Evolutionary conservation across 2,888 invertebrate genomes (phyloP).

Genomic region (Drosophila parthenogenetica): DNA sequence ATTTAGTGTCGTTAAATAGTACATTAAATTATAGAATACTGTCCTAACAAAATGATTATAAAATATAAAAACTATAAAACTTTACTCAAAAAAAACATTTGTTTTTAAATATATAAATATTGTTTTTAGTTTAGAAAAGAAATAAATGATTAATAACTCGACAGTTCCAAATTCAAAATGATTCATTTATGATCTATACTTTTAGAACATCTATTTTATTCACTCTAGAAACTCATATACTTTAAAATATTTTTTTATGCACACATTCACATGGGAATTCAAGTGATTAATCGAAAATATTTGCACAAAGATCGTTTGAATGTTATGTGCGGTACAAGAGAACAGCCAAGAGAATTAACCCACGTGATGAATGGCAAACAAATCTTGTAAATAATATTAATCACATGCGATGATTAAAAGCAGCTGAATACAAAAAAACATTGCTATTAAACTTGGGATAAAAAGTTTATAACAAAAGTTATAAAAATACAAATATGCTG

Average conservation of each 20-base stretch:
- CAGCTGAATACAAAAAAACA: conserved; percentile 2
- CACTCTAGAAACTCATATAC: not conserved
- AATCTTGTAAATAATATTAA: conserved; percentile 39
- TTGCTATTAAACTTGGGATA: not conserved
- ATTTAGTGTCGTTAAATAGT: not conserved
- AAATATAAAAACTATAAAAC: not conserved
- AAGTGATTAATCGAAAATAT: conserved; percentile 22
- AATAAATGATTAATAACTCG: too few species aligned
- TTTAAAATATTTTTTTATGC: not conserved
- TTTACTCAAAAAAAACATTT: too few species aligned
- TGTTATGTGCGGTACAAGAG: conserved; percentile 13
- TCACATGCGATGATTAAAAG: conserved; percentile 25
- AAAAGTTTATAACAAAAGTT: conserved; percentile 1
- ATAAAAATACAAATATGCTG: conserved; percentile 14
- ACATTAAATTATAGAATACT: not conserved
- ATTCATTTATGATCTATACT: not conserved
- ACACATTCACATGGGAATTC: not conserved
- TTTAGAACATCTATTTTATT: not conserved
- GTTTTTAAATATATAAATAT: too few species aligned
- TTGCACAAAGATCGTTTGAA: conserved; percentile 30
- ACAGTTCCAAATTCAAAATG: not conserved
- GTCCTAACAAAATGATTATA: too few species aligned
- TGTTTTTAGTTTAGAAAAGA: too few species aligned
- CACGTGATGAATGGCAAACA: conserved; percentile 15
- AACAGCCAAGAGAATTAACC: conserved; percentile 7